Percentiles rank a stretch among this genome's conserved stretches.
phyloP scores from a whole-genome alignment of 2,888 invertebrate species.

The Eustalomyia histrio region DNA sequence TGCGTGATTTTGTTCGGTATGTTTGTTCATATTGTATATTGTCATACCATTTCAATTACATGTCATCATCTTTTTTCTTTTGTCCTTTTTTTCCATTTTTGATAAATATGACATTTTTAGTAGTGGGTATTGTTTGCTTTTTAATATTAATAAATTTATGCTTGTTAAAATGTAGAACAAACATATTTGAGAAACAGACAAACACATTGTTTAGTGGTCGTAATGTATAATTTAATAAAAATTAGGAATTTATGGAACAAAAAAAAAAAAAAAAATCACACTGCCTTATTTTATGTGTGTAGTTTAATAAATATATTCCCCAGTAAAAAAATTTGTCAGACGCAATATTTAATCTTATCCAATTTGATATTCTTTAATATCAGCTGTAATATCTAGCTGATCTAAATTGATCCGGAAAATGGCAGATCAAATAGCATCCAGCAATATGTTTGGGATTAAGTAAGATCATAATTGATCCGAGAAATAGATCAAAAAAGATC shows the following conservation, averaged over 20 bases:
- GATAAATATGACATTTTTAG: slow-evolving; percentile 63
- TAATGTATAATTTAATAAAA: slow-evolving; percentile 62
- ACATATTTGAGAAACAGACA: slow-evolving; percentile 33
- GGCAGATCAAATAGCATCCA: too few relatives aligned
- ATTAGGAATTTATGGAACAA: slow-evolving; percentile 46
- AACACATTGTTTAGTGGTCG: slow-evolving; percentile 47
- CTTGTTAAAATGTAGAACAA: slow-evolving; percentile 48
- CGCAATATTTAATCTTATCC: too few relatives aligned
- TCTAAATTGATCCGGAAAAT: too few relatives aligned
- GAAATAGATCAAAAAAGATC: too few relatives aligned
- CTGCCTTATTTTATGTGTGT: background rate
- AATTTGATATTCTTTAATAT: too few relatives aligned
- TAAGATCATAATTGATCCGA: too few relatives aligned
- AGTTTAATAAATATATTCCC: too few relatives aligned
- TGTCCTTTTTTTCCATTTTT: slow-evolving; percentile 26
- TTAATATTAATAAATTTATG: slow-evolving; percentile 65
- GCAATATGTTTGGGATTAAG: too few relatives aligned
- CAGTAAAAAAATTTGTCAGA: too few relatives aligned
- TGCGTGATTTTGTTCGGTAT: slow-evolving; percentile 67
- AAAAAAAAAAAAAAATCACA: slow-evolving; percentile 19
- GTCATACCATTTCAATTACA: slow-evolving; percentile 64
- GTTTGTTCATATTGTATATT: slow-evolving; percentile 59
- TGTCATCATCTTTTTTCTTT: slow-evolving; percentile 50
- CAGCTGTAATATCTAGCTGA: too few relatives aligned
- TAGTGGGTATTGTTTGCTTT: slow-evolving; percentile 61